Evolutionary conservation across 1,140 invertebrate genomes (phyloP).

Genomic region (Saxidomus purpurata): DNA sequence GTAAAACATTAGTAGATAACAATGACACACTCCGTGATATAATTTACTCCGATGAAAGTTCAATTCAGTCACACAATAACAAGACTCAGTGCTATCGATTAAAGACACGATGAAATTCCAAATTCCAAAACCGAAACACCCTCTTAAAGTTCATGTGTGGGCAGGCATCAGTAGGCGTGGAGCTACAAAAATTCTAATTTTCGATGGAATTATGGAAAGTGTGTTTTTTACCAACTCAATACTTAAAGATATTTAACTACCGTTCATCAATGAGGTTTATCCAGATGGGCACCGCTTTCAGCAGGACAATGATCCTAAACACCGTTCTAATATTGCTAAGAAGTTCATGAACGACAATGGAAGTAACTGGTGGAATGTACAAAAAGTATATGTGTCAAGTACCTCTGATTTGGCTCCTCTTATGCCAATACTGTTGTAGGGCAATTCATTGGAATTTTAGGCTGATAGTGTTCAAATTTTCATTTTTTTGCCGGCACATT

Average conservation of each 20-base stretch:
- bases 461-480: no score
- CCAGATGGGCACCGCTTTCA: slow-evolving; percentile 51
- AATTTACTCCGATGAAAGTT: slow-evolving; percentile 52
- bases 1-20: background rate
- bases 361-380: slow-evolving; percentile 59
- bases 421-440: no score
- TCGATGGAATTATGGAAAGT: slow-evolving; percentile 42
- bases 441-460: no score
- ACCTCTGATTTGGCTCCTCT: no score
- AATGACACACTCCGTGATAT: slow-evolving; percentile 23
- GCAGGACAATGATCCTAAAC: slow-evolving; percentile 59
- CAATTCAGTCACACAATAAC: slow-evolving; percentile 11
- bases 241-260: background rate
- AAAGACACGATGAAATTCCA: background rate
- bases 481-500: no score
- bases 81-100: slow-evolving; percentile 7
- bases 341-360: slow-evolving; percentile 45
- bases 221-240: no score
- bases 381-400: no score
- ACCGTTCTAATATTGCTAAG: slow-evolving; percentile 2
- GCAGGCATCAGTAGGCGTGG: slow-evolving; percentile 51
- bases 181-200: slow-evolving; percentile 21
- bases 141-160: slow-evolving; percentile 58
- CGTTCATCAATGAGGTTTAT: background rate
- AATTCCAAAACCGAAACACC: slow-evolving; percentile 51